Conservation (phyloP, 2,888 invertebrate species). For the Xestia ashworthii region DNA sequence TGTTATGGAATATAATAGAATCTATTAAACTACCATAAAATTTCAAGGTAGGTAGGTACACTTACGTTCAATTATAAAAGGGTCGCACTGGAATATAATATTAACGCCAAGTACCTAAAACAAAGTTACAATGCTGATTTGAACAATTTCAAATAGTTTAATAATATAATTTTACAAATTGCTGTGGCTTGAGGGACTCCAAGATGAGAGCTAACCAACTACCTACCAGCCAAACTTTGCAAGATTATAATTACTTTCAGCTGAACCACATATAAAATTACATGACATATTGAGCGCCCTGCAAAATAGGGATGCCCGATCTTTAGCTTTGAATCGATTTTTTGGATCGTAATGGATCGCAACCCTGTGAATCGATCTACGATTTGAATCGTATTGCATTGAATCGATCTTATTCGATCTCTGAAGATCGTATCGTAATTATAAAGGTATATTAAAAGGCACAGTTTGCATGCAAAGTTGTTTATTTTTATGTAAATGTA, state of each 20-base stretch:
- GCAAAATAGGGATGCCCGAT: not conserved
- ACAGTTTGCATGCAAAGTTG: no score
- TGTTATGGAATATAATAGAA: constrained; percentile 14
- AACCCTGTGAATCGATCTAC: no score
- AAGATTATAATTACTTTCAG: not conserved
- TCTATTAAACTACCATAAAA: constrained; percentile 30
- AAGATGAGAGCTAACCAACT: constrained; percentile 1
- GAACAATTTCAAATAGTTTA: constrained; percentile 6
- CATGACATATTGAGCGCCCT: constrained; percentile 42
- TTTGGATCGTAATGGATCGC: no score
- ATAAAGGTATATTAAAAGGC: no score
- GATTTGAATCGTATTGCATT: no score
- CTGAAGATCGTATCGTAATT: no score
- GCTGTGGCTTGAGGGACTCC: constrained; percentile 7
- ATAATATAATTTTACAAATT: constrained; percentile 10
- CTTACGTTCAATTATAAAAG: constrained; percentile 38
- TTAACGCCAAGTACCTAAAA: constrained; percentile 70
- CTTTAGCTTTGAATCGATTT: no score
- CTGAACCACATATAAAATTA: constrained; percentile 21
- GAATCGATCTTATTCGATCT: no score
- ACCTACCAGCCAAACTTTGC: not conserved
- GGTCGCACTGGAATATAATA: constrained; percentile 45
- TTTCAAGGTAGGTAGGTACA: constrained; percentile 28
- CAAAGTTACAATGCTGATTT: constrained; percentile 52
- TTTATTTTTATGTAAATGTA: no score